Base-by-base conservation (phyloP, 2,113 vertebrate species). In the Grantiella picta region DNA sequence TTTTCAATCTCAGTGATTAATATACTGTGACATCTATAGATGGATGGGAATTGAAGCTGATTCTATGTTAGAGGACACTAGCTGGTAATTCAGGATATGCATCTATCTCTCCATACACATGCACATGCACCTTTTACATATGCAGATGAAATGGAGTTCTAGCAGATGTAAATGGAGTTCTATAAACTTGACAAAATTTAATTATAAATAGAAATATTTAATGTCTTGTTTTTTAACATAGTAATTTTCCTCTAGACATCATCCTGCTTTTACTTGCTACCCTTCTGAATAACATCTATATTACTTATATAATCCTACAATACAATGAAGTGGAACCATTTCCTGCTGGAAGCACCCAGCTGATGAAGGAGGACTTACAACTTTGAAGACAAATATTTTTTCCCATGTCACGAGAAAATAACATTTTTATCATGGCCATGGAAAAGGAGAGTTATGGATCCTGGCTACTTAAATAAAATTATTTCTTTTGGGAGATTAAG, bases 1-100 rank as follows among this genome's bases (percentile, higher is more conserved):
- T 86, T 95, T 95, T 93, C 85, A 81, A 22, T 89, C 72, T 68
- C 64, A 33, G 40, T 90, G 88, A 96, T 89, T 93, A 95, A 95
- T 86, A 93, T 75, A 44, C 47, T 86, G 59, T 90, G 85, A 68
- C 85, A 76, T 78, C 81, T 90, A 78, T 78, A 83, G 71, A 81
- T 29, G 28, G 56, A 73, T 77, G 36, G 64, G 52, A 92, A 94
- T 69, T 82, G 63, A 87, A 85, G 73, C 61, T 87, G 61, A 40
- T 87, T 95, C 44, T 61, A 1, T 57, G 45, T 63, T 77, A 61
- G 56, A 61, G 52, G 15, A 92, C 44, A 71, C 29, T 89, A 28
- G 50, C 59, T 81, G 33, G 10, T 76, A 71, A 68, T 88, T 90
- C 73, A 76, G 44, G 29, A 49, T 83, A 56, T 56, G 20, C 22